These are phyloP conservation scores for Chrysolina americana DNA, from an alignment of 2,888 invertebrate species.

Conservation along the genomic window DNA sequence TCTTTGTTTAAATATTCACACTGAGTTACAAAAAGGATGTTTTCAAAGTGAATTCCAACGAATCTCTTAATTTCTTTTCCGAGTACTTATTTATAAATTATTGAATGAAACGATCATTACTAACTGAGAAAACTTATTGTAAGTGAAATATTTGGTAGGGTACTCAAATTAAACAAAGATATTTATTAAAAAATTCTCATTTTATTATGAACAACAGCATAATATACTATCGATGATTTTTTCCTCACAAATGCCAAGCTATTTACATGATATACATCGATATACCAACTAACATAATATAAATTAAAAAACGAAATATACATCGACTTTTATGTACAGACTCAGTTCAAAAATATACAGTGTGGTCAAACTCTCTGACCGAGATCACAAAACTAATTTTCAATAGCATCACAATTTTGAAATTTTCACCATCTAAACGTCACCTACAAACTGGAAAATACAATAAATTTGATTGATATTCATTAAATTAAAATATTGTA, in stretches of 20 bases:
- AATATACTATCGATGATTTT: slow-evolving; percentile 64
- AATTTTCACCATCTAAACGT: slow-evolving; percentile 24
- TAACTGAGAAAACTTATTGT: no score
- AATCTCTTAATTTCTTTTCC: no score
- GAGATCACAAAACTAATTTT: slow-evolving; percentile 65
- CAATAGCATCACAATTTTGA: slow-evolving; percentile 59
- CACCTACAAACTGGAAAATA: slow-evolving; percentile 23
- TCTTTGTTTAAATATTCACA: no score
- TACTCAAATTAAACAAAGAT: not conserved
- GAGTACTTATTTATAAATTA: no score
- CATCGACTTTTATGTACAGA: slow-evolving; percentile 61
- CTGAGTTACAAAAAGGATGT: no score
- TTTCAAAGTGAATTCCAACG: no score
- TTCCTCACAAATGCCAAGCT: slow-evolving; percentile 65
- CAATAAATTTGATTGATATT: not conserved
- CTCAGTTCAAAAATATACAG: slow-evolving; percentile 60
- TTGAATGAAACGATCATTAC: no score
- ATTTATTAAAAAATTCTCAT: slow-evolving; percentile 11
- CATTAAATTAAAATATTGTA: not conserved
- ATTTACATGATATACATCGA: slow-evolving; percentile 66
- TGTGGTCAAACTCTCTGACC: slow-evolving; percentile 60
- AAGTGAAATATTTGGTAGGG: not conserved
- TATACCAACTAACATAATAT: slow-evolving; percentile 44
- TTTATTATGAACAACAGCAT: slow-evolving; percentile 65
- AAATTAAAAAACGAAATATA: slow-evolving; percentile 64